Evolutionary conservation across 2,888 invertebrate genomes (phyloP).

Genomic region (Cetonia aurata): DNA sequence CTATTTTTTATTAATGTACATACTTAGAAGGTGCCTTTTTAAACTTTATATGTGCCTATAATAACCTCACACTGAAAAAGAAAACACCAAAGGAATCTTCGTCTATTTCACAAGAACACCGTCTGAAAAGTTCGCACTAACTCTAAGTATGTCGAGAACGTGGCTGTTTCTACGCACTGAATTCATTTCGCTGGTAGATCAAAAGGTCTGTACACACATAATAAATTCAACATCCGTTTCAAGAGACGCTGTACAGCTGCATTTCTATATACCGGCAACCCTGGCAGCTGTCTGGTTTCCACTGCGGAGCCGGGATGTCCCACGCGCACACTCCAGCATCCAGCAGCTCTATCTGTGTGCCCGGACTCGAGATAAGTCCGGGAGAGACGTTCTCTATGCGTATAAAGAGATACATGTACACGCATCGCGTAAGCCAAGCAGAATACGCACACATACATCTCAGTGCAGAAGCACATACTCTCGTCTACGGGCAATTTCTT

Average conservation of each 20-base stretch:
- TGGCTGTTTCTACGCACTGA: constrained; percentile 1
- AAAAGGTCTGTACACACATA: constrained; percentile 24
- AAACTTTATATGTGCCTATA: constrained; percentile 14
- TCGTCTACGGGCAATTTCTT: constrained; percentile 34
- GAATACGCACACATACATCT: constrained; percentile 13
- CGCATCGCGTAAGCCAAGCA: constrained; percentile 23
- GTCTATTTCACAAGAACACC: constrained; percentile 19
- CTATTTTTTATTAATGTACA: neutral
- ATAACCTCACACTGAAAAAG: constrained; percentile 34
- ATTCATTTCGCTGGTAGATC: constrained; percentile 23
- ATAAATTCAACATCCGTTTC: constrained; percentile 36
- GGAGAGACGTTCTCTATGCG: constrained; percentile 48
- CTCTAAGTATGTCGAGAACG: neutral
- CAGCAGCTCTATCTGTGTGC: constrained; percentile 61
- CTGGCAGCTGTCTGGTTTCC: constrained; percentile 64
- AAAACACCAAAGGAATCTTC: constrained; percentile 30
- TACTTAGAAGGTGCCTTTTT: neutral
- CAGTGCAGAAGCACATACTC: constrained; percentile 36
- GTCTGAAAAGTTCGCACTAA: constrained; percentile 23
- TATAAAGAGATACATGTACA: constrained; percentile 39
- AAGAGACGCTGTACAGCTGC: constrained; percentile 39
- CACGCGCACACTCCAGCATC: constrained; percentile 63
- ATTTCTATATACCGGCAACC: constrained; percentile 52
- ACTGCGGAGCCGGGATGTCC: constrained; percentile 63
- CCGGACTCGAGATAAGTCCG: constrained; percentile 61